Evolutionary conservation across 2,888 invertebrate genomes (phyloP).

Genomic region (Elmis aenea): DNA sequence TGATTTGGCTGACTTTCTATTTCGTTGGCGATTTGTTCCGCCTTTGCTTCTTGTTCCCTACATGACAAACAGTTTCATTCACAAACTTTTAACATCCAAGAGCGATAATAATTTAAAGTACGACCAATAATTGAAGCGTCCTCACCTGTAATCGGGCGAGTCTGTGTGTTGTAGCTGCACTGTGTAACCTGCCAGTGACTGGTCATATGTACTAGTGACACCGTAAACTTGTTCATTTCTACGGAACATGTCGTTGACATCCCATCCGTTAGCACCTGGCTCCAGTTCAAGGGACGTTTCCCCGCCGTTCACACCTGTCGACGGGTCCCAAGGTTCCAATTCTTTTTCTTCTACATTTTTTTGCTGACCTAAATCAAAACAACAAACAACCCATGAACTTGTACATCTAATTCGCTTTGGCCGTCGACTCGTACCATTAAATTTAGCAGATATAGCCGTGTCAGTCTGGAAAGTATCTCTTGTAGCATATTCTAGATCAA

Average conservation of each 20-base stretch:
- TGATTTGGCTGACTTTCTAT: constrained; percentile 84
- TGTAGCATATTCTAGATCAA: constrained; percentile 84
- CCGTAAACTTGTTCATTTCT: constrained; percentile 90
- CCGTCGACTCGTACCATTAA: constrained; percentile 59
- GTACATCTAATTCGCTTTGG: no score
- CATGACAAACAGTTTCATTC: no score
- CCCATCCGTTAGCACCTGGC: constrained; percentile 88
- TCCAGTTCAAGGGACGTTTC: constrained; percentile 65
- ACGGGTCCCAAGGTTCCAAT: constrained; percentile 84
- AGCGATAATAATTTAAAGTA: no score
- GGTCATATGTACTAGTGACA: constrained; percentile 88
- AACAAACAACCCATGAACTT: no score
- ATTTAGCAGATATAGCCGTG: constrained; percentile 75
- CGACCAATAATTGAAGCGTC: no score
- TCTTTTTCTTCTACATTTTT: constrained; percentile 63
- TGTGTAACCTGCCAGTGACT: constrained; percentile 88
- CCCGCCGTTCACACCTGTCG: constrained; percentile 46
- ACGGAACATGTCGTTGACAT: constrained; percentile 93
- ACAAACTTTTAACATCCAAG: no score
- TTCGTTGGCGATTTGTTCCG: constrained; percentile 85
- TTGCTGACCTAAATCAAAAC: constrained; percentile 18
- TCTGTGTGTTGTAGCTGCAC: constrained; percentile 80
- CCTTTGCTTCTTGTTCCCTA: constrained; percentile 75
- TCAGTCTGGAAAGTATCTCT: constrained; percentile 87
- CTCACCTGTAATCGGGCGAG: constrained; percentile 77